Percentiles rank a stretch among this genome's conserved stretches.
Evolutionary conservation across 2,888 invertebrate species (phyloP).

Genomic region (Acanthosepion lycidas): DNA sequence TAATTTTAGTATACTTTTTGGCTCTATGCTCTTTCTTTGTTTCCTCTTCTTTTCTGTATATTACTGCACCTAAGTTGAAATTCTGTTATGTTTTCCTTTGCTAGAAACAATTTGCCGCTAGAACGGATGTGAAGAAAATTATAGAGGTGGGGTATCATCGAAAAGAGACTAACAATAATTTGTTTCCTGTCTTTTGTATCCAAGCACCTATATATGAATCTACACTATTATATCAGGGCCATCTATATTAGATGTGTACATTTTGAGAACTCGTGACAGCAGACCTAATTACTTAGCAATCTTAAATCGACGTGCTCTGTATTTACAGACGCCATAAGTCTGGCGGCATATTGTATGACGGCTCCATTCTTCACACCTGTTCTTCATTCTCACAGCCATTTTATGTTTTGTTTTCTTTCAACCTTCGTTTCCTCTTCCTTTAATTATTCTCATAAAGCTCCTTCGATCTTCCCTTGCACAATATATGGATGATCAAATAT

Average conservation of each 20-base stretch:
- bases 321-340: conserved; percentile 9
- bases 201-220: not conserved
- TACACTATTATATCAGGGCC: not conserved
- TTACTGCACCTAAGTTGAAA: not conserved
- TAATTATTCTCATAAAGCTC: not conserved
- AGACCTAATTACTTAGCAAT: conserved; percentile 33
- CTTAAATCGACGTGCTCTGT: not conserved
- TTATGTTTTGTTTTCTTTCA: not conserved
- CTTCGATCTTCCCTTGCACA: no score
- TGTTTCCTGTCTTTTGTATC: not conserved
- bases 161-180: not conserved
- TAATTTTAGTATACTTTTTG: not conserved
- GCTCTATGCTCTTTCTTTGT: no score
- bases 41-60: not conserved
- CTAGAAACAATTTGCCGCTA: conserved; percentile 2
- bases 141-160: not conserved
- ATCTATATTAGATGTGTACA: not conserved
- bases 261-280: not conserved
- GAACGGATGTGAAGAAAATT: conserved; percentile 1
- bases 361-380: not conserved
- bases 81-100: not conserved
- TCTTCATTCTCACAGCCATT: not conserved
- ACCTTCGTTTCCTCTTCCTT: not conserved
- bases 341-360: not conserved
- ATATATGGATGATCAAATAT: no score